Base-by-base conservation (phyloP, 2,888 invertebrate genomes). In the Phalera bucephala region DNA sequence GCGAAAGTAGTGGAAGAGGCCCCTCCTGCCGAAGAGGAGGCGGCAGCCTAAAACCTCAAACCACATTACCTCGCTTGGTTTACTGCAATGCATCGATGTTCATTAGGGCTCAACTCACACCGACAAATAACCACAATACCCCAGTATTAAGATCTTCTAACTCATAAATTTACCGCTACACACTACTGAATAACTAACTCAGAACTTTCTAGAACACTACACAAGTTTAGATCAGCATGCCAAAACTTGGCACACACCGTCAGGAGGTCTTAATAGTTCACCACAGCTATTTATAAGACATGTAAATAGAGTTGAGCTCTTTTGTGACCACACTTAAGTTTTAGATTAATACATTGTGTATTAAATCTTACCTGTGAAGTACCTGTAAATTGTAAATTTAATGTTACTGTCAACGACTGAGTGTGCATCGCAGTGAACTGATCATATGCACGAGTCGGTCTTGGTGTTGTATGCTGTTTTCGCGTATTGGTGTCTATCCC, bases 1-100 rank as follows among this genome's bases (percentile, higher is more conserved):
- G 92, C 93, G 50, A 94, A 94, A 84, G 86, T 93, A 36, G 92
- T 91, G 8, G 93, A 93, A 30, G 92, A 92, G 46, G 73, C 82
- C 31, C 73, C 85, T 1, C 78, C 90, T 5, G 91, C 91, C 8
- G 93, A 93, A 61, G 91, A 91, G 40, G 91, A 92, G 64, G 91
- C 91, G 33, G 88, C 91, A 41, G 92, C 92, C 74, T 92, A 92
- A n/a, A 91, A 55, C 47, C 32, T 48, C 52, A 37, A 42, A 40
- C 46, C 54, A 40, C 43, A 44, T 57, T 53, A 54, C 59, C 52
- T 49, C 45, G 70, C 80, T 85, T 78, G 85, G 88, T 88, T 84
- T 82, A 87, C 88, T 87, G 88, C 88, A 85, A 86, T 86, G 88
- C 88, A 87, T 77, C 72, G 44, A 69, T 45, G 80, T 77, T 75